Base-by-base conservation (phyloP, 1,140 invertebrate species). In the Drosophila rufa region DNA sequence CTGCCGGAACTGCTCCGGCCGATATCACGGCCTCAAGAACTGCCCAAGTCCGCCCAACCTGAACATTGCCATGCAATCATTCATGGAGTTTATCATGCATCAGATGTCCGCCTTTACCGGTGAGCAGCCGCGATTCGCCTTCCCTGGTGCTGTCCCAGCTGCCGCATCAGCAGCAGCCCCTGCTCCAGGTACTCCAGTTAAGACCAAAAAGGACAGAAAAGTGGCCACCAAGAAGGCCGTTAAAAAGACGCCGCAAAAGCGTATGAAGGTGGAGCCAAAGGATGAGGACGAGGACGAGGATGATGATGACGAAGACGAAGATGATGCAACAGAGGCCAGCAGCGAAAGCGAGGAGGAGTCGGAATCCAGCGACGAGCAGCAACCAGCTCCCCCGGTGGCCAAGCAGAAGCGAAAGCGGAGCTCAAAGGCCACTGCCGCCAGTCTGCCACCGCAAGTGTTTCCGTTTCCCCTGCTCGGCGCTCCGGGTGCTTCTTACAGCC, bases 41-140 rank as follows among this genome's bases (percentile, higher is more conserved):
- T 92, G 91, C 27, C 86, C 91, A 2, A 77, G 80, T 45, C 91
- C 90, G 2, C 75, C 78, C 0, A 92, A 92, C 53, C 65, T 92
- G 11, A 87, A 71, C 27, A 82, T 82, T 36, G 83, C 86, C 17
- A 40, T 92, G 51, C 91, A 92, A 53, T 47, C 75, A 4, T 92
- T 82, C 38, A 82, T 92, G 76, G 91, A 92, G 51, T 92, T 91
- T 43, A 84, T 59, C n/a, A 92, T 91, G 90, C 78, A 87, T 22
- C 91, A 92, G 53, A 58, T 92, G 42, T 33, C 68, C n/a, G 43
- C 50, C 4, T 92, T 82, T 25, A 71, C 81, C 51, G 48, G 67
- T 14, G 90, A 92, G 0, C 79, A 76, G 0, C 79, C 76, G 45
- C 62, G 79, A 3, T 82, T 91, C 50, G 8, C 45, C 4, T 82